Base-by-base conservation (phyloP, 1,140 invertebrate species). In the Drosophila novamexicana region DNA sequence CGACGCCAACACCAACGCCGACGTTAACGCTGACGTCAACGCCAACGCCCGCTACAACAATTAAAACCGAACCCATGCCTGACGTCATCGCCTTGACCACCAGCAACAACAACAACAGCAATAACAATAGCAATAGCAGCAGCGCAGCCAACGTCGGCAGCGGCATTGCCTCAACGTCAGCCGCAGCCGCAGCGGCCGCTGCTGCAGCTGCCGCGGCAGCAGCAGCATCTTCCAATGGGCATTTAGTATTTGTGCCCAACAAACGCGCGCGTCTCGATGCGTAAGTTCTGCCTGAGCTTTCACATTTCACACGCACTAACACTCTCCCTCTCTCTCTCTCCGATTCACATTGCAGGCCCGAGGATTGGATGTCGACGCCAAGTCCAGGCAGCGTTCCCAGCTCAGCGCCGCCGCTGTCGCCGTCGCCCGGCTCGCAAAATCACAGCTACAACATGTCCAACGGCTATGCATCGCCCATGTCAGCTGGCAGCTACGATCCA, bases 401-500 rank as follows among this genome's bases (percentile, higher is more conserved):
- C 91, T 78, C 94, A 93, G 91, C 94, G 93, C 77, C 94, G 92
- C 93, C 95, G 68, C 91, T 95, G 49, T 94, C 94, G 3, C 94
- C 94, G 29, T 94, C 94, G 1, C 94, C 94, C 18, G 93, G 93
- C 10, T 94, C 94, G 7, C 93, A 94, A 57, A 85, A 93, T 49
- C 93, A 94, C 77, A 92, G 93, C 50, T 94, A 94, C 73, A 93
- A 94, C 73, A 94, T 94, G 83, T 96, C 95, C 75, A 96, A 97
- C 80, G 96, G 96, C 16, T 97, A 97, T 88, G 95, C 96, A n/a
- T 97, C 96, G 70, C 96, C 96, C 0, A 95, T 97, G 93, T 96
- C 96, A 32, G 96, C 96, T 1, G 95, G 96, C 81, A 97, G 96
- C 94, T 97, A 97, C 93, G 96, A 97, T 82, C 96, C 96, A 2